Percentiles rank a stretch among this genome's conserved stretches.
These are phyloP conservation scores for Drosophila lacteicornis DNA, from an alignment of 1,140 invertebrate species.

Conservation along the genomic window DNA sequence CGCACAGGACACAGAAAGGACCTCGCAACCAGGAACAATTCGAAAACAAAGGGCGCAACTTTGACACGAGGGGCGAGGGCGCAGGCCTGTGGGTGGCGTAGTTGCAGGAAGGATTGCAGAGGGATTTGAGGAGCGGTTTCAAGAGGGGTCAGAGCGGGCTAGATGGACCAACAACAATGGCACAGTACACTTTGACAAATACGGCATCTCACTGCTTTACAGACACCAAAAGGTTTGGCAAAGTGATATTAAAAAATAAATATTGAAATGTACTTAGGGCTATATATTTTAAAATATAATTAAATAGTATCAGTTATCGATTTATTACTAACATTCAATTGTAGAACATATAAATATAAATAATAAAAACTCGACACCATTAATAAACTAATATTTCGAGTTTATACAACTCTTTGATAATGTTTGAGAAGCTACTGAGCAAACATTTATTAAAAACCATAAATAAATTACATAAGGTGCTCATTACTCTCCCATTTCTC, in stretches of 20 bases:
- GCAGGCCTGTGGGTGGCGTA: constrained; percentile 5
- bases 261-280: too few relatives aligned
- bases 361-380: too few relatives aligned
- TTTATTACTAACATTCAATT: too few relatives aligned
- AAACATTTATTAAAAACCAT: background rate
- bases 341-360: too few relatives aligned
- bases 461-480: background rate
- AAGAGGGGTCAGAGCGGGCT: background rate
- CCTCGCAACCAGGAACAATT: constrained; percentile 40
- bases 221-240: background rate
- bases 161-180: constrained; percentile 32
- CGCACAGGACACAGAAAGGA: constrained; percentile 47
- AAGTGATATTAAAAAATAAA: background rate
- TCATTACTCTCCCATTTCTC: background rate
- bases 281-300: too few relatives aligned
- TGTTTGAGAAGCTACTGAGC: background rate
- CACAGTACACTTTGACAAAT: constrained; percentile 29
- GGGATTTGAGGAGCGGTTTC: background rate
- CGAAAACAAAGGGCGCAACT: constrained; percentile 50
- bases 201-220: background rate
- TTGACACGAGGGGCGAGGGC: constrained; percentile 14
- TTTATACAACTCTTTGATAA: too few relatives aligned
- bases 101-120: background rate
- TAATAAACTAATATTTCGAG: too few relatives aligned
- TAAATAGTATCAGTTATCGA: too few relatives aligned